Evolutionary conservation across 2,888 invertebrate genomes (phyloP).

Genomic region (Dryocosmus kuriphilus): DNA sequence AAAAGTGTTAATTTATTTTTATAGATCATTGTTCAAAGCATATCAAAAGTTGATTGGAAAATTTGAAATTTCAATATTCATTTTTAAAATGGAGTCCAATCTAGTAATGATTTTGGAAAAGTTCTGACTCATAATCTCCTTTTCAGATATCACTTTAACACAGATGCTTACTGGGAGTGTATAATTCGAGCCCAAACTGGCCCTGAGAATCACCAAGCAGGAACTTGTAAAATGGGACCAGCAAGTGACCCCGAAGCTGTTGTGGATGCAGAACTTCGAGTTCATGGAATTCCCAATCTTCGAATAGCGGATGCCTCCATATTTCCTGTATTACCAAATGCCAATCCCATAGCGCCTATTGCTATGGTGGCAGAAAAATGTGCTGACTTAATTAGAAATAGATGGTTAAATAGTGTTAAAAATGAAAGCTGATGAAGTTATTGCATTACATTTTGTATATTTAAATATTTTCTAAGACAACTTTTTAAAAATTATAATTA

Average conservation of each 20-base stretch:
- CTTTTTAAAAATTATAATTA: not conserved
- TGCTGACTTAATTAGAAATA: conserved; percentile 81
- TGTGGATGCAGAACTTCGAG: conserved; percentile 81
- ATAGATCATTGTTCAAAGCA: conserved; percentile 64
- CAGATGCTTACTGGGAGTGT: conserved; percentile 85
- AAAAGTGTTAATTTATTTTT: not conserved
- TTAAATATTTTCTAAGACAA: not conserved
- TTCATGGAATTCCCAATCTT: conserved; percentile 81
- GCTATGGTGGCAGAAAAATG: conserved; percentile 88
- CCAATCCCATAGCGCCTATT: conserved; percentile 84
- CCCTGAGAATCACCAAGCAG: conserved; percentile 84
- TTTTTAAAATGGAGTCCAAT: too few species aligned
- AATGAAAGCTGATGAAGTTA: conserved; percentile 3
- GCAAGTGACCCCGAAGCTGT: conserved; percentile 79
- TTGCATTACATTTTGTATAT: not conserved
- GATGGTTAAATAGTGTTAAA: conserved; percentile 74
- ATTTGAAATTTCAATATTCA: too few species aligned
- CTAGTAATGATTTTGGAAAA: not conserved
- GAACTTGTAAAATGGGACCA: conserved; percentile 81
- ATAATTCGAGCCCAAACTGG: conserved; percentile 81
- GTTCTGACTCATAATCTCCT: not conserved
- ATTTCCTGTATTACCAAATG: conserved; percentile 83
- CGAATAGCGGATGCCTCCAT: conserved; percentile 85
- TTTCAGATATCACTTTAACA: conserved; percentile 78
- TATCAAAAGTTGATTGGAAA: too few species aligned